phyloP scores from a whole-genome alignment of 2,888 invertebrate genomes.

The Nemoura dubitans region DNA sequence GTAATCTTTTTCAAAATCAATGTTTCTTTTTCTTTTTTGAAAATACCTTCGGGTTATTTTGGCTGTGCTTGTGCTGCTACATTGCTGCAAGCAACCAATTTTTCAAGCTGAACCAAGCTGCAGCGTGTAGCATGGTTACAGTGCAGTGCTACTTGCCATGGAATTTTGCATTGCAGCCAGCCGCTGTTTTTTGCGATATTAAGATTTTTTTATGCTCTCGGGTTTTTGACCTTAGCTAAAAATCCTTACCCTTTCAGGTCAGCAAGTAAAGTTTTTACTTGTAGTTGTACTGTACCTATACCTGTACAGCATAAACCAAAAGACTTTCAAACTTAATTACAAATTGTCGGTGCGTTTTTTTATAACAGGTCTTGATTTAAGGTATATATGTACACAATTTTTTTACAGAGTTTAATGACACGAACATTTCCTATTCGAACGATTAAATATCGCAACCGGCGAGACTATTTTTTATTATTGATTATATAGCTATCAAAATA shows the following conservation, averaged over 20 bases:
- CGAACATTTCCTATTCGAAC: neutral
- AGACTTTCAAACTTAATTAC: conserved; percentile 20
- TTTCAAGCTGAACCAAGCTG: neutral
- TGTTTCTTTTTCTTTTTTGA: neutral
- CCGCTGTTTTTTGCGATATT: neutral
- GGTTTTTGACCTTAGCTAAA: conserved; percentile 22
- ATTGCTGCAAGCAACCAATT: neutral
- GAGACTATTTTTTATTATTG: neutral
- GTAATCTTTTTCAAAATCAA: neutral
- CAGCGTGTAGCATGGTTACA: neutral
- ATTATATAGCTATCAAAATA: neutral
- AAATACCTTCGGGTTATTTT: neutral
- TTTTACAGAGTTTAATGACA: conserved; percentile 18
- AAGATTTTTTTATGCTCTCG: neutral
- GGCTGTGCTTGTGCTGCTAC: neutral
- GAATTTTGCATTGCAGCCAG: too few species aligned
- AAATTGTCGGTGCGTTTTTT: neutral
- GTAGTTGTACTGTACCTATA: neutral
- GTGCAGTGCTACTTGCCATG: neutral
- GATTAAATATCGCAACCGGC: neutral
- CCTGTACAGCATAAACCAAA: too few species aligned
- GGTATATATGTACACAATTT: neutral
- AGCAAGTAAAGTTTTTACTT: neutral
- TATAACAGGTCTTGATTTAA: neutral
- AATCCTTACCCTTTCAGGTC: conserved; percentile 20